These are phyloP conservation scores for Phyllostomus hastatus DNA, from an alignment of 2,113 vertebrate genomes.

Conservation along the genomic window DNA sequence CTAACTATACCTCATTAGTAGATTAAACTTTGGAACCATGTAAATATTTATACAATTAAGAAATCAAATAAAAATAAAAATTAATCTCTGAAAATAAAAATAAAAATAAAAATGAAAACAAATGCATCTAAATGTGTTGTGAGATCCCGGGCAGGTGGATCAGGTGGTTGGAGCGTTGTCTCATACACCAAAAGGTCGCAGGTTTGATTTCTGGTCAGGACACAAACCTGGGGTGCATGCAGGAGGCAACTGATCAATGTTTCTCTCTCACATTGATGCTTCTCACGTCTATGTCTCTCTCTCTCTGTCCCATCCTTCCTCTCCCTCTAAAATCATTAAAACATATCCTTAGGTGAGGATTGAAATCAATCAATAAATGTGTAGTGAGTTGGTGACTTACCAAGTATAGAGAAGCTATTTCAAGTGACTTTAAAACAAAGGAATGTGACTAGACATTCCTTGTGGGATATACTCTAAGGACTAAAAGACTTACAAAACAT, in stretches of 20 bases:
- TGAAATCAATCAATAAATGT: neutral
- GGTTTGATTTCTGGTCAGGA: too few species aligned
- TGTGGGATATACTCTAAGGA: neutral
- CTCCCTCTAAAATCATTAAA: too few species aligned
- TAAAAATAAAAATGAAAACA: neutral
- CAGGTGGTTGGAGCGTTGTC: too few species aligned
- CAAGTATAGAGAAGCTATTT: neutral
- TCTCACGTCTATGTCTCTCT: too few species aligned
- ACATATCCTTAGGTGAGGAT: too few species aligned
- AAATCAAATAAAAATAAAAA: constrained; percentile 9
- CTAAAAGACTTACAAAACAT: neutral
- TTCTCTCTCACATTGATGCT: too few species aligned
- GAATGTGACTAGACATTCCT: neutral
- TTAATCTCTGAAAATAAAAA: neutral
- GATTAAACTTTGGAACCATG: neutral
- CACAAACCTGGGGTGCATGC: too few species aligned
- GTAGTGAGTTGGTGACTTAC: neutral
- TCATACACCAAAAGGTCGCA: too few species aligned
- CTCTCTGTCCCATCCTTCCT: too few species aligned
- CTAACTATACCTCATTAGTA: neutral
- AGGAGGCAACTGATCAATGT: too few species aligned
- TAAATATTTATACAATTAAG: constrained; percentile 7
- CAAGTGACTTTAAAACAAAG: constrained; percentile 3
- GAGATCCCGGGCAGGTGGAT: neutral
- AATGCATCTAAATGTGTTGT: neutral